Evolutionary conservation across 37 sponge, comb jelly and placozoan species (phyloP), one percentile per base, ranked within the genome.

Genomic region (Tethya wilhelma): DNA sequence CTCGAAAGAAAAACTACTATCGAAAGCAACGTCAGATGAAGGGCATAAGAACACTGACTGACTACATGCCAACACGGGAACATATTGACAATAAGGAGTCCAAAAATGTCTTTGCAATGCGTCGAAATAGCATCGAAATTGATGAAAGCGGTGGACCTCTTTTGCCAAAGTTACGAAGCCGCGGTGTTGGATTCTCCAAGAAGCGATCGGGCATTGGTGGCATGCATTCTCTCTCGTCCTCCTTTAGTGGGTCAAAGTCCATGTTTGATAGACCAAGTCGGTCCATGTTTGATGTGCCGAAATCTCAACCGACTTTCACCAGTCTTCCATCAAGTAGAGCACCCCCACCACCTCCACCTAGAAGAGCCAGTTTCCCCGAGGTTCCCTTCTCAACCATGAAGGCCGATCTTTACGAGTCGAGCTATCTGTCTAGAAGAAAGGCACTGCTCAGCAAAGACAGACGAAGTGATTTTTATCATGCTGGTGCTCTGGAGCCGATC

Each of bases 31-130:
- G 84, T 39, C 38, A 75, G 56, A 39, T 7, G 44, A 80, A 68
- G 42, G 91, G 86, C 8, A 67, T 79, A 6, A 94, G 87, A 60
- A 79, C 90, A 4, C 77, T 94, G 1, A 67, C 81, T n/a, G 90
- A 94, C 56, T 93, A 72, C 64, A 23, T 89, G 2, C 49, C 59
- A 1, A 40, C 43, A 2, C 42, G 42, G n/a, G 63, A 40, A 20
- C 40, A 11, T 6, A 3, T 37, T 23, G 69, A 56, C 12, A 55
- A 36, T 2, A 12, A 33, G 2, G 46, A 59, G 0, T 86, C 79
- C 2, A 67, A 73, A n/a, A 86, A 86, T 78, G 73, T 79, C 44
- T 78, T 78, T 19, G 36, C 23, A 19, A 37, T 75, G 41, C 59
- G 58, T 20, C 32, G 60, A 58, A 58, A 75, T 38, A 60, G 63